These are phyloP conservation scores for Ylistrum balloti DNA, from an alignment of 1,140 invertebrate genomes.

Conservation along the genomic window DNA sequence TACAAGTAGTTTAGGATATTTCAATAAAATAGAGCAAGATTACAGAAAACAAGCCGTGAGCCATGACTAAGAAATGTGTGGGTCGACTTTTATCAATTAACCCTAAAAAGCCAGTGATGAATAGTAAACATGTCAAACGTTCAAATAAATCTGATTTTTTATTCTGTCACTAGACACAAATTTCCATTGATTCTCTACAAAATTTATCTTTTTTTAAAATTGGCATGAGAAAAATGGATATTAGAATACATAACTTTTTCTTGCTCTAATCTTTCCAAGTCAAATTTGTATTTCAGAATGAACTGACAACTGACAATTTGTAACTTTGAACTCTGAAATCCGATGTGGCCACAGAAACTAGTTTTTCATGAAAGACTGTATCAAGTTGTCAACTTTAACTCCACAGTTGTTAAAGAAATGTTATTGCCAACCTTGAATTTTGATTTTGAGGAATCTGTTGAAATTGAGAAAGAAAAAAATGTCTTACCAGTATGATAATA, in stretches of 20 bases:
- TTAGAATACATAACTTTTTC: not conserved
- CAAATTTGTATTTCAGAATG: not conserved
- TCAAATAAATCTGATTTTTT: not conserved
- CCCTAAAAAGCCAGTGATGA: not conserved
- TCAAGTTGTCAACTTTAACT: no score
- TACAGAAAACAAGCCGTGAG: not conserved
- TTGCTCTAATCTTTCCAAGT: not conserved
- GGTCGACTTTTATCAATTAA: not conserved
- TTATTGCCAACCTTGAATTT: not conserved
- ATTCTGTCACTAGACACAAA: not conserved
- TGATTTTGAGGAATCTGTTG: not conserved
- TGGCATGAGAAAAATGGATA: not conserved
- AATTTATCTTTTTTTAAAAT: constrained; percentile 36
- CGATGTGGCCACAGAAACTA: not conserved
- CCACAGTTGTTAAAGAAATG: no score
- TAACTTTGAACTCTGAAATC: not conserved
- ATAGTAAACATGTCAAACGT: not conserved
- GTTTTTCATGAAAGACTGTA: not conserved
- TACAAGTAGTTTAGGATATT: not conserved
- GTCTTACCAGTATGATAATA: no score
- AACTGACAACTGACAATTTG: not conserved
- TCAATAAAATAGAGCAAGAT: not conserved
- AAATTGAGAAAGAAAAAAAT: not conserved
- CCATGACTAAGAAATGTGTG: not conserved
- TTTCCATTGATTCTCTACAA: not conserved